These are phyloP conservation scores for Mobula hypostoma DNA, from an alignment of 2,113 vertebrate genomes.

Conservation along the genomic window DNA sequence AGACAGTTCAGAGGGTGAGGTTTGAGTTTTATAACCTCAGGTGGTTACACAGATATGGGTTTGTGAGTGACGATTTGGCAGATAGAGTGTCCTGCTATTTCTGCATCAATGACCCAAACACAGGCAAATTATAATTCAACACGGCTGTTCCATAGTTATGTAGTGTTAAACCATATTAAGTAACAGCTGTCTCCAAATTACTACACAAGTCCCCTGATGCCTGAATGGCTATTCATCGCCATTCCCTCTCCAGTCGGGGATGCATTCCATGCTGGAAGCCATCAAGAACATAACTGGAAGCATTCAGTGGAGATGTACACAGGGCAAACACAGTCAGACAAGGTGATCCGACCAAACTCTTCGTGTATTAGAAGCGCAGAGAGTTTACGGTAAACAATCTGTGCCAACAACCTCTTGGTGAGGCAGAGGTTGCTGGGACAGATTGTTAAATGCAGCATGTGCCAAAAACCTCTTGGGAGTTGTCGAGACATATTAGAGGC, in stretches of 20 bases:
- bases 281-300: not conserved
- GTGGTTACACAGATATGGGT: too few species aligned
- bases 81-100: not conserved
- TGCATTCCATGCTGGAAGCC: not conserved
- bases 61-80: not conserved
- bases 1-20: not conserved
- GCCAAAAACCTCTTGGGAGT: too few species aligned
- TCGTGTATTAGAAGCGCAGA: not conserved
- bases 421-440: too few species aligned
- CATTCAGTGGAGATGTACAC: not conserved
- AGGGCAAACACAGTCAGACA: not conserved
- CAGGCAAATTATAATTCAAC: not conserved
- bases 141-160: not conserved
- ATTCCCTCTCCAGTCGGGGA: not conserved
- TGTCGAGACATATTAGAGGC: too few species aligned
- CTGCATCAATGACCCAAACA: not conserved
- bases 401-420: not conserved
- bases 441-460: too few species aligned
- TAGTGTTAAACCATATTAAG: not conserved
- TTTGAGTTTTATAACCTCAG: not conserved
- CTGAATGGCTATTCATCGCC: not conserved
- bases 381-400: not conserved
- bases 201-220: conserved; percentile 1
- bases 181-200: conserved; percentile 16
- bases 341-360: not conserved